Conservation (phyloP, 2,888 invertebrate species). For the Ophonus ardosiacus region DNA sequence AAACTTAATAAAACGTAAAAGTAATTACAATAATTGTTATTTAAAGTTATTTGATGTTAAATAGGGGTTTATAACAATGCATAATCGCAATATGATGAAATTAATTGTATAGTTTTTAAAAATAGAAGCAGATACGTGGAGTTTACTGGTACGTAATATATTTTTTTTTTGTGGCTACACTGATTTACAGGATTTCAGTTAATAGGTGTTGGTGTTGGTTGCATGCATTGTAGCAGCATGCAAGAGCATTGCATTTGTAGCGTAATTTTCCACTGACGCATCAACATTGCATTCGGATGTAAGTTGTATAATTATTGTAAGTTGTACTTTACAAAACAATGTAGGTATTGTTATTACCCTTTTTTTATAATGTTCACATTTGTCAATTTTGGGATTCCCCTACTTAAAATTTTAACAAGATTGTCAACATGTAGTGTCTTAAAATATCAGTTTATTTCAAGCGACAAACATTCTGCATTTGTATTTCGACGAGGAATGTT, state of each 20-base stretch:
- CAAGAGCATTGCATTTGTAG: no score
- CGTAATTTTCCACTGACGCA: background rate
- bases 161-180: background rate
- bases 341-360: background rate
- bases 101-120: background rate
- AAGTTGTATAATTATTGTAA: background rate
- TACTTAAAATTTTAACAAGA: background rate
- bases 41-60: background rate
- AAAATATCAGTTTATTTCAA: background rate
- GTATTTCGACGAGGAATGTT: background rate
- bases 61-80: background rate
- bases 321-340: background rate
- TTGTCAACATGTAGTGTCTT: background rate
- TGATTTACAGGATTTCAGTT: background rate
- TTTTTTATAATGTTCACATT: background rate
- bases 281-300: background rate
- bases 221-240: background rate
- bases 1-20: background rate
- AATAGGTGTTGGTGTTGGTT: background rate
- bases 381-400: background rate
- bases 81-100: background rate
- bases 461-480: background rate
- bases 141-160: background rate
- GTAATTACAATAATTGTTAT: background rate
- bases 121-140: background rate